These are phyloP conservation scores for Apis laboriosa DNA, from an alignment of 1,140 invertebrate genomes.

Conservation along the genomic window DNA sequence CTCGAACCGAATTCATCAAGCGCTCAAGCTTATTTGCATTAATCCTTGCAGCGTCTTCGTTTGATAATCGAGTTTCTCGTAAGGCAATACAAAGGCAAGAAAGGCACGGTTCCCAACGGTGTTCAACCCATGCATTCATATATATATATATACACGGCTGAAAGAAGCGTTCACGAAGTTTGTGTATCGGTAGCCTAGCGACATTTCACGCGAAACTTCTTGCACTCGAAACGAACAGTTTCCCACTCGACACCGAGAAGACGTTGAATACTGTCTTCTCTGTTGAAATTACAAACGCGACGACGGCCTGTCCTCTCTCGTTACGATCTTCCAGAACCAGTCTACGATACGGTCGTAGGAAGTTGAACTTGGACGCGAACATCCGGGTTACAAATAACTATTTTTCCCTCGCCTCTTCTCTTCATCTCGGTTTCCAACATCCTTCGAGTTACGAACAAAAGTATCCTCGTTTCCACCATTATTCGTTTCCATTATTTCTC, in stretches of 20 bases:
- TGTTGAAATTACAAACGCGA: constrained; percentile 63
- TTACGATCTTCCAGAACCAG: constrained; percentile 55
- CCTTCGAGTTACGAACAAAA: neutral
- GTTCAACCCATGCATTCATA: neutral
- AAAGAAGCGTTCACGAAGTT: neutral
- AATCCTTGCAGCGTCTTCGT: neutral
- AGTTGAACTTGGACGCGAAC: constrained; percentile 45
- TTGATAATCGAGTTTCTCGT: constrained; percentile 32
- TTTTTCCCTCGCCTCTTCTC: neutral
- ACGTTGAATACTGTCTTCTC: constrained; percentile 39
- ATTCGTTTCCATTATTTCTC: too few species aligned
- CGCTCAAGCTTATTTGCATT: neutral
- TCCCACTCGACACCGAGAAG: constrained; percentile 4
- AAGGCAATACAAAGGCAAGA: neutral
- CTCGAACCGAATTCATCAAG: neutral
- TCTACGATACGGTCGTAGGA: constrained; percentile 24
- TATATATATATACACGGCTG: neutral
- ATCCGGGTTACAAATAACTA: constrained; percentile 49
- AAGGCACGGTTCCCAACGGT: neutral
- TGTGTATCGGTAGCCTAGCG: constrained; percentile 33
- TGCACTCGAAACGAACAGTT: constrained; percentile 58
- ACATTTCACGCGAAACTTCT: constrained; percentile 61
- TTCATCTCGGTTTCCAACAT: neutral
- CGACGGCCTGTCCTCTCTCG: constrained; percentile 59
- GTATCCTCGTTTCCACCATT: neutral